Conservation (phyloP, 2,888 invertebrate species). For the Parnassius apollo region DNA sequence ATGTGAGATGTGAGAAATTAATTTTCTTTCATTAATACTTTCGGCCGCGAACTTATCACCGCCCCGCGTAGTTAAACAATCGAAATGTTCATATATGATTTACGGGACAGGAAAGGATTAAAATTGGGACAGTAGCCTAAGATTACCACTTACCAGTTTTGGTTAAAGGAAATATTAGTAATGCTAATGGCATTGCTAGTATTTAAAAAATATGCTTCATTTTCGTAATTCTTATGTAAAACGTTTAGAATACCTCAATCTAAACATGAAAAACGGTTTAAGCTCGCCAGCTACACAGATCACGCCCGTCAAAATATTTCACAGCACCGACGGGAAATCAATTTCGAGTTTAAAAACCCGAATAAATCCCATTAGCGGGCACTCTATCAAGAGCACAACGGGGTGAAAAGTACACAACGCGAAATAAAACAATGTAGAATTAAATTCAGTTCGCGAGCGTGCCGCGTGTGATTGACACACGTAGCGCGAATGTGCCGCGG, state of each 20-base stretch:
- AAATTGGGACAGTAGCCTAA: too few relatives aligned
- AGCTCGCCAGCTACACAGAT: constrained; percentile 6
- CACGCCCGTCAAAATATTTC: constrained; percentile 19
- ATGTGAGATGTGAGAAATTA: too few relatives aligned
- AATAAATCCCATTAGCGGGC: constrained; percentile 27
- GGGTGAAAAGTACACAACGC: constrained; percentile 9
- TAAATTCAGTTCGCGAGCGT: constrained; percentile 26
- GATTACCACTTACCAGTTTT: too few relatives aligned
- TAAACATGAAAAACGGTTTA: constrained; percentile 1
- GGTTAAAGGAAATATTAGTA: too few relatives aligned
- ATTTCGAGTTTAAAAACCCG: constrained; percentile 27
- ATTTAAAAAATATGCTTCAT: background rate
- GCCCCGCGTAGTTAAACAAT: too few relatives aligned
- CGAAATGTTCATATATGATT: too few relatives aligned
- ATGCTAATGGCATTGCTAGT: too few relatives aligned
- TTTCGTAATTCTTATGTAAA: background rate
- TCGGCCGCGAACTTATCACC: too few relatives aligned
- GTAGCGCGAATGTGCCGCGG: constrained; percentile 21
- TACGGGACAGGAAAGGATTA: too few relatives aligned
- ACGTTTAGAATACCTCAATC: background rate
- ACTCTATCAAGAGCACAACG: constrained; percentile 19
- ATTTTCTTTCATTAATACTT: too few relatives aligned
- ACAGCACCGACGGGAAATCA: constrained; percentile 24
- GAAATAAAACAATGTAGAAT: constrained; percentile 23
- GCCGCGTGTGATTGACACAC: constrained; percentile 28